A percentile compares a stretch with the other conserved stretches of the same genome.
Conservation (phyloP, 2,888 invertebrate genomes). For the Nephrotoma flavescens region DNA sequence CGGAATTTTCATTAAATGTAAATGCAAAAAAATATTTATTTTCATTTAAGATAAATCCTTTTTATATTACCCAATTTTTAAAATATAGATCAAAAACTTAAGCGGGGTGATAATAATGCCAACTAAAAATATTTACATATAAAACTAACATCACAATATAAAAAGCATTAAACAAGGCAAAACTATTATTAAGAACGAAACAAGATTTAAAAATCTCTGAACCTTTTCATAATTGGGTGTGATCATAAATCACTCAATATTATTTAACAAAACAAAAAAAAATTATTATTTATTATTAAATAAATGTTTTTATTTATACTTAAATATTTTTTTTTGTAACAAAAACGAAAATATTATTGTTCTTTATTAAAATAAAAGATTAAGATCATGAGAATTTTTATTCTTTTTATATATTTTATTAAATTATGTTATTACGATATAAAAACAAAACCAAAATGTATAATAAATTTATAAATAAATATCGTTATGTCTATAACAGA, state of each 20-base stretch:
- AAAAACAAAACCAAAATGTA: background rate
- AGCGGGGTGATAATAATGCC: background rate
- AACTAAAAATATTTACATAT: background rate
- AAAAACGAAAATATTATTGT: background rate
- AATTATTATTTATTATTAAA: background rate
- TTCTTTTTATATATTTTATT: background rate
- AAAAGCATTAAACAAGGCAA: background rate
- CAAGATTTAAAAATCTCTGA: background rate
- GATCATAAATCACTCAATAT: background rate
- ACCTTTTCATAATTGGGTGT: background rate
- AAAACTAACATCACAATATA: background rate
- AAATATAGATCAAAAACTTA: background rate
- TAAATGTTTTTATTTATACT: background rate
- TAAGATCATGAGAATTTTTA: background rate
- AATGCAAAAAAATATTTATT: too few species aligned
- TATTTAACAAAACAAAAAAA: background rate
- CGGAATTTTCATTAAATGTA: too few species aligned
- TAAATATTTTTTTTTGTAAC: background rate
- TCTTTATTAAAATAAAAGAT: background rate
- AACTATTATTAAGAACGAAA: background rate
- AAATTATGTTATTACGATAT: background rate
- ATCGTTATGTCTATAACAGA: background rate
- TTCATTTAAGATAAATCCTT: too few species aligned
- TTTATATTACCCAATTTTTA: too few species aligned
- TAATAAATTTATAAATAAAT: background rate